Conservation (phyloP, 2,888 invertebrate species). For the Ochropleura leucogaster region DNA sequence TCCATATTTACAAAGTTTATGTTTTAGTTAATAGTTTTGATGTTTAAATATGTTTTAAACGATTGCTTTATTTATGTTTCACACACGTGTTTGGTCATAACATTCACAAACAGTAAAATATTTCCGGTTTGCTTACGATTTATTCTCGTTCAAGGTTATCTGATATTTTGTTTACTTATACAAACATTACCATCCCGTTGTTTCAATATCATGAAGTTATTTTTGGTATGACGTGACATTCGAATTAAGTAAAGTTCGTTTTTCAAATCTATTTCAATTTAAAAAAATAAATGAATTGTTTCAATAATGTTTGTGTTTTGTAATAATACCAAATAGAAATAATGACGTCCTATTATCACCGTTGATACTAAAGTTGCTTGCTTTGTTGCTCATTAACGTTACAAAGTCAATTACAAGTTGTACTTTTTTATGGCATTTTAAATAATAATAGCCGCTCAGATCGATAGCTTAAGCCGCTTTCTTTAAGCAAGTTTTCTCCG, state of each 20-base stretch:
- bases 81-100: constrained; percentile 41
- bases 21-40: constrained; percentile 27
- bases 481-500: too few species aligned
- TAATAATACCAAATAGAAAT: background rate
- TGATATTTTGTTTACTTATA: constrained; percentile 47
- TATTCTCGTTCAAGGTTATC: constrained; percentile 56
- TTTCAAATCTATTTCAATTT: background rate
- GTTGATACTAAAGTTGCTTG: background rate
- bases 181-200: background rate
- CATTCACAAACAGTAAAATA: constrained; percentile 50
- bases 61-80: constrained; percentile 51
- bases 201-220: background rate
- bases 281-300: too few species aligned
- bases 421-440: background rate
- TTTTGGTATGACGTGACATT: background rate
- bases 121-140: constrained; percentile 50
- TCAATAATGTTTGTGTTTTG: background rate
- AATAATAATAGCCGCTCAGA: too few species aligned
- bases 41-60: constrained; percentile 33
- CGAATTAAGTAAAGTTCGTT: background rate
- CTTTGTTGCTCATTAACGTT: background rate
- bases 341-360: background rate
- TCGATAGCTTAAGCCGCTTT: too few species aligned
- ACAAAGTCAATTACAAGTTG: background rate
- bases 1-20: constrained; percentile 18